Conservation (phyloP, 2,888 invertebrate genomes). For the Lasioglossum villosulum region DNA sequence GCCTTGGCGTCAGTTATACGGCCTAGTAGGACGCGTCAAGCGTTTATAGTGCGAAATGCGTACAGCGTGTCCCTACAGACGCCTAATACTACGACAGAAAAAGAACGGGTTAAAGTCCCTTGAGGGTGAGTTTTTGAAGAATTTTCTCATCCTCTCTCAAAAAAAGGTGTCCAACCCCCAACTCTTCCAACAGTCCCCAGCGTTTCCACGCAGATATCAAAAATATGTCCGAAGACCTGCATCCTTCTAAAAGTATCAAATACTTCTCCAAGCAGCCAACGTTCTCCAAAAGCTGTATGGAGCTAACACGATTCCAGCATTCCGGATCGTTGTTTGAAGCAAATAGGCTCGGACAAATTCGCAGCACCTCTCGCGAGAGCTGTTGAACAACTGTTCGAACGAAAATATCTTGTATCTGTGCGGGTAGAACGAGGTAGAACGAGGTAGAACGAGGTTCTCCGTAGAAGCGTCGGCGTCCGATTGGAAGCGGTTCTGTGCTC, state of each 20-base stretch:
- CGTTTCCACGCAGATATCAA: not conserved
- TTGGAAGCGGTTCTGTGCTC: constrained; percentile 62
- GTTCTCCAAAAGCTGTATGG: not conserved
- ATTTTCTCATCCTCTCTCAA: too few species aligned
- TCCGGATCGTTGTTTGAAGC: not conserved
- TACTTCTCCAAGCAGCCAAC: not conserved
- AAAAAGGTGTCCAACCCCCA: not conserved
- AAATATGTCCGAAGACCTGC: not conserved
- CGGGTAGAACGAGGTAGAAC: not conserved
- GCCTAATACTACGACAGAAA: too few species aligned
- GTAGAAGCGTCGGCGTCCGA: constrained; percentile 36
- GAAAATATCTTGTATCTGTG: constrained; percentile 38
- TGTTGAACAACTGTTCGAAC: constrained; percentile 38
- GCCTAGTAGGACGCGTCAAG: too few species aligned
- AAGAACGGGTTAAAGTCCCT: too few species aligned
- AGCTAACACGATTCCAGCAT: not conserved
- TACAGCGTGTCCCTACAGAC: too few species aligned
- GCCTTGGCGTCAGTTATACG: too few species aligned
- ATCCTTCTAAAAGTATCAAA: not conserved
- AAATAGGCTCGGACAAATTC: not conserved
- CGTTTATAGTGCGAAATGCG: too few species aligned
- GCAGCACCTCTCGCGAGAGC: not conserved
- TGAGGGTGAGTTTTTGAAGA: too few species aligned
- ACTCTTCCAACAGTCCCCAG: not conserved
- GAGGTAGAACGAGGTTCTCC: constrained; percentile 3